Evolutionary conservation across 2,113 vertebrate species (phyloP), one percentile per base, ranked within the genome.

Genomic region (Cacatua alba): DNA sequence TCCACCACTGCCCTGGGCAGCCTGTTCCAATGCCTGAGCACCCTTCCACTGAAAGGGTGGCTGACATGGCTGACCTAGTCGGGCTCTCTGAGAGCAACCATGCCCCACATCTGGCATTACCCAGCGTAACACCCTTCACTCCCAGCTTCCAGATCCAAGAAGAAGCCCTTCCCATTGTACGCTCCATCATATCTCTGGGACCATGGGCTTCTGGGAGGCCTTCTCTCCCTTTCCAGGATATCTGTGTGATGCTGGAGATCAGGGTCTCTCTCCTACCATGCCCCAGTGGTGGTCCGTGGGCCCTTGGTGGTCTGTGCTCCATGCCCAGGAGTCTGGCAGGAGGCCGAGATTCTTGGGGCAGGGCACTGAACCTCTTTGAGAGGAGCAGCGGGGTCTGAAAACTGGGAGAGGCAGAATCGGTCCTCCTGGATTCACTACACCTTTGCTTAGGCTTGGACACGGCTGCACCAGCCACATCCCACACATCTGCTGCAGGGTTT

Each of bases 181-280:
- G 0, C 26, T 62, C 18, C 51, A 24, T 37, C 0, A 0, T 35
- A 15, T 24, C 7, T 16, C 29, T 67, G 59, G 21, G n/a, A n/a
- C 17, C 2, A 1, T 17, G 68, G 25, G 60, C 29, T 76, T 82
- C 53, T 86, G 29, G 2, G 1, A 59, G 65, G 37, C 10, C 39
- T 60, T 9, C 15, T 70, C 19, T 83, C 55, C 29, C 8, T 81
- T 64, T 93, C 37, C 37, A 67, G 49, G 21, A 18, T 17, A 46
- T 18, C 41, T 49, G 9, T 13, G 53, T 43, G 41, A 74, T 74
- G 48, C 46, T 67, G 39, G n/a, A 78, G 76, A 81, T 23, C n/a
- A 53, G 76, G 9, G 7, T 57, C 44, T 79, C 39, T 57, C 49
- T 79, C 39, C 39, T 82, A 9, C 49, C 49, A 51, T 26, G 53